Percentiles rank a stretch among this genome's conserved stretches.
phyloP scores from a whole-genome alignment of 2,888 invertebrate genomes.

The Drosophila longiperda region DNA sequence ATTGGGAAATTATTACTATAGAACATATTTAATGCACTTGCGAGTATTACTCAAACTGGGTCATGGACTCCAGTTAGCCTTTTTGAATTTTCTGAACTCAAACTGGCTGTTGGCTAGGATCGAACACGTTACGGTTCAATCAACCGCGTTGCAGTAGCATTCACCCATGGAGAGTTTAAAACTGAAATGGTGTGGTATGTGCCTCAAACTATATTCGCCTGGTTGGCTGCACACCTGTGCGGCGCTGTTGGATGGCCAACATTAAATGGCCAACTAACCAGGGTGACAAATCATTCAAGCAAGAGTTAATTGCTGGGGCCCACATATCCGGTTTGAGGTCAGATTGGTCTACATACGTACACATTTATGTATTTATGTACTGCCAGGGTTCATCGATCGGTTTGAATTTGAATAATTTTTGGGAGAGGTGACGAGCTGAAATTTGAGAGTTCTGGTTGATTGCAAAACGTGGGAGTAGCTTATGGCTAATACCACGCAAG shows the following conservation, averaged over 20 bases:
- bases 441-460: background rate
- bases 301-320: slow-evolving; percentile 41
- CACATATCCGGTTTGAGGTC: slow-evolving; percentile 54
- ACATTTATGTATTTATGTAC: background rate
- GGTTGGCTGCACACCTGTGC: slow-evolving; percentile 66
- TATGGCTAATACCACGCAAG: background rate
- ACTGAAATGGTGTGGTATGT: slow-evolving; percentile 14
- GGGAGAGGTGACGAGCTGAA: background rate
- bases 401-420: background rate
- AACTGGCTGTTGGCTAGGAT: slow-evolving; percentile 24
- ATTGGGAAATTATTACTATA: background rate
- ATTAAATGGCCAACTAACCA: slow-evolving; percentile 10
- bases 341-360: slow-evolving; percentile 1
- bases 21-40: background rate
- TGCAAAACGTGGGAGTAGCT: background rate
- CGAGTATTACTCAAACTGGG: slow-evolving; percentile 52
- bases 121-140: slow-evolving; percentile 71
- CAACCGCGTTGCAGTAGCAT: slow-evolving; percentile 29
- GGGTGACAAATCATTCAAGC: slow-evolving; percentile 50
- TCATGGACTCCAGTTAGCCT: slow-evolving; percentile 48
- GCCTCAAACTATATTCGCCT: slow-evolving; percentile 60
- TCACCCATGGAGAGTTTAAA: background rate
- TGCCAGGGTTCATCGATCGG: slow-evolving; percentile 30
- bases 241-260: slow-evolving; percentile 6
- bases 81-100: background rate